Base-by-base conservation (phyloP, 2,797 vertebrate genomes). In the Prionace glauca region DNA sequence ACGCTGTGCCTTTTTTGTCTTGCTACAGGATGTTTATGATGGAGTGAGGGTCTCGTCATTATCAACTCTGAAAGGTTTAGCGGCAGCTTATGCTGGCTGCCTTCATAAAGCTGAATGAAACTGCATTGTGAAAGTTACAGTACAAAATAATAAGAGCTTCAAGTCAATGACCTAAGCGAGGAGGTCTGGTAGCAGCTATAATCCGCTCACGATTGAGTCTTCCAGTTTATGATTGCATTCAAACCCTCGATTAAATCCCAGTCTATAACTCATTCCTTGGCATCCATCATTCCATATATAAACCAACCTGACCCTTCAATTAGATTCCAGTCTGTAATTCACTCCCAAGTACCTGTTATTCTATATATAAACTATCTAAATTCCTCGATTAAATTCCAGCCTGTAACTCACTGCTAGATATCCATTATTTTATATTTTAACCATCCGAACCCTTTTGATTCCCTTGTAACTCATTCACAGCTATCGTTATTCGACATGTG, bases 171-270 rank as follows among this genome's bases (percentile, higher is more conserved):
- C 69, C 90, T 92, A 92, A 92, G 36, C 65, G 62, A 92, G n/a
- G 65, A n/a, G n/a, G 36, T 67, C 62, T 41, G 62, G 41, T 69
- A 22, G n/a, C n/a, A 22, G 65, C n/a, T 69, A 41, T 92, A 69
- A 69, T 69, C 65, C 69, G 90, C 90, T 24, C 90, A 92, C 90
- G 36, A 92, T 67, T 69, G 62, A 92, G n/a, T 36, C 62, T 92
- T 69, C 62, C 90, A 92, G 90, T 36, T 69, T 67, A 67, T 92
- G 90, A 92, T 92, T n/a, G 67, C 62, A 92, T 92, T 92, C 90
- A 92, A 92, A 69, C 90, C 18, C 18, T 67, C 62, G 62, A 92
- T 69, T 92, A 69, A 92, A 69, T 92, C 90, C 90, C 62, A 69
- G 62, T 92, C 90, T 41, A 92, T 67, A 92, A 36, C 62, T 92